Conservation (phyloP, 2,797 vertebrate species). For the Pseudopleuronectes americanus region DNA sequence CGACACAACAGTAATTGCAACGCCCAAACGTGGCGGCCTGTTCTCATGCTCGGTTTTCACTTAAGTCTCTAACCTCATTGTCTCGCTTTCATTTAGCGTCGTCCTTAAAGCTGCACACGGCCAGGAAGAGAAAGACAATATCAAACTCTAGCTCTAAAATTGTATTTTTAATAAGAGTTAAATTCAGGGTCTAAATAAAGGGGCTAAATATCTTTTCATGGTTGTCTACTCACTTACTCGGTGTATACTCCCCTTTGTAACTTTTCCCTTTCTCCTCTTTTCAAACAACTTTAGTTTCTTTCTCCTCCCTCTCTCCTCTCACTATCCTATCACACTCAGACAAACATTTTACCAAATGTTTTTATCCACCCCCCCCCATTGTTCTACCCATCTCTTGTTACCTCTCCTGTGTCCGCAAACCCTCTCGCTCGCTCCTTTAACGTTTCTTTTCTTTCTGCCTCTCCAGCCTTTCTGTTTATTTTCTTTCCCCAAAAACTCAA, state of each 20-base stretch:
- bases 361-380: conserved; percentile 10
- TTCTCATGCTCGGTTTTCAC: conserved; percentile 56
- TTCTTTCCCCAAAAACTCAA: conserved; percentile 54
- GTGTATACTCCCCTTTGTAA: too few relatives aligned
- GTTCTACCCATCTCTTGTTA: conserved; percentile 38
- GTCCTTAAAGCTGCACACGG: not conserved
- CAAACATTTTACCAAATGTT: conserved; percentile 23
- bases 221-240: too few relatives aligned
- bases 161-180: not conserved
- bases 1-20: conserved; percentile 69
- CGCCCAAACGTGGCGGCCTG: conserved; percentile 47
- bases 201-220: too few relatives aligned
- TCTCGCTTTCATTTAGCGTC: conserved; percentile 28
- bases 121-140: not conserved
- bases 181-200: not conserved
- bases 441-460: conserved; percentile 28
- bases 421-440: conserved; percentile 23
- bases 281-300: too few relatives aligned
- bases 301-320: not conserved
- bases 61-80: conserved; percentile 43
- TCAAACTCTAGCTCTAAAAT: too few relatives aligned
- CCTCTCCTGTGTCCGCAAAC: conserved; percentile 27
- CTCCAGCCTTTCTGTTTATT: conserved; percentile 34
- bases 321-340: conserved; percentile 2
- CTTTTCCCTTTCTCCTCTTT: too few relatives aligned